Percentiles rank a stretch among this genome's conserved stretches.
These are phyloP conservation scores for Mesitornis unicolor DNA, from an alignment of 2,113 vertebrate species.

Conservation along the genomic window DNA sequence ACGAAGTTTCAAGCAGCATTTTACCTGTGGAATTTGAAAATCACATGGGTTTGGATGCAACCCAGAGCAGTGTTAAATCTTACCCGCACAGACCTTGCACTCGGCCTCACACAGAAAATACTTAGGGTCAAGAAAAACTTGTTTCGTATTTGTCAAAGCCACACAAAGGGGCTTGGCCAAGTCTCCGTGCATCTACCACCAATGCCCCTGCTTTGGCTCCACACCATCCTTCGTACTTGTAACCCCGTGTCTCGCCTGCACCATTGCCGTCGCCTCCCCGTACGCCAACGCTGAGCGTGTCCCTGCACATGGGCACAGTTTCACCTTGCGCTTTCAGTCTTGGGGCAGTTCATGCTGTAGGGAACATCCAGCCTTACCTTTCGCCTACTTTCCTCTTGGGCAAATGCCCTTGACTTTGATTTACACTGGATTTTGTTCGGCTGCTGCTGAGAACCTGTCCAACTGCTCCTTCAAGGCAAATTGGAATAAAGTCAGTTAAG, in stretches of 20 bases:
- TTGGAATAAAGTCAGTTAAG: not conserved
- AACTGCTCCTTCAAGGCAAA: not conserved
- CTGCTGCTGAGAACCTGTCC: conserved; percentile 20
- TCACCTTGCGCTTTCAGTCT: not conserved
- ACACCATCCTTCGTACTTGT: not conserved
- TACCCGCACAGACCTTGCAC: not conserved
- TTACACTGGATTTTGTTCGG: not conserved
- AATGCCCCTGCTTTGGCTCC: not conserved
- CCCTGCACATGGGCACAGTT: not conserved
- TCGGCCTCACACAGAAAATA: not conserved
- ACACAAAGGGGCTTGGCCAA: not conserved
- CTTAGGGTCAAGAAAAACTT: conserved; percentile 33
- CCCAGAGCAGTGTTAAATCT: not conserved
- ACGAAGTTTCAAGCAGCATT: not conserved
- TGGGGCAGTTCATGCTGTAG: not conserved
- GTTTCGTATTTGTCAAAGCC: not conserved
- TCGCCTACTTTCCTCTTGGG: not conserved
- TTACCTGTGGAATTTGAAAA: not conserved
- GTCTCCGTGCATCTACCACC: fast-evolving
- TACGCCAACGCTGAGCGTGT: fast-evolving
- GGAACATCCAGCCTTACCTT: not conserved
- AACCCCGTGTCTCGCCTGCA: fast-evolving
- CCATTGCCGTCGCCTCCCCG: fast-evolving
- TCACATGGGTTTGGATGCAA: not conserved
- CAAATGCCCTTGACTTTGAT: not conserved